Conservation (phyloP, 2,113 vertebrate species). For the Chrysemys picta region DNA sequence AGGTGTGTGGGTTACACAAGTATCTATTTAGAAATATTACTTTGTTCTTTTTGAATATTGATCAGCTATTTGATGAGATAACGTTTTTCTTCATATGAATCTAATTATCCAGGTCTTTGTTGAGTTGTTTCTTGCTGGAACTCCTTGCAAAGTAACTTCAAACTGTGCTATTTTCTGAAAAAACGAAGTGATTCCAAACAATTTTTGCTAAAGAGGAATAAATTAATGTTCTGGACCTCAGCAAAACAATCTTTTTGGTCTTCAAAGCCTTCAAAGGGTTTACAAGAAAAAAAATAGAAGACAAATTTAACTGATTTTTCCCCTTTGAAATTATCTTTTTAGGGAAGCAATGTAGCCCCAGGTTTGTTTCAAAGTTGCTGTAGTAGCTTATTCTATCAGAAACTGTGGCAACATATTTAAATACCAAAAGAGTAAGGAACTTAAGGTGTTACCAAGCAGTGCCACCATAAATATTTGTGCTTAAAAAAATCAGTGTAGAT, state of each 20-base stretch:
- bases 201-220: constrained; percentile 23
- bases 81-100: constrained; percentile 48
- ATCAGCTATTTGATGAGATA: constrained; percentile 49
- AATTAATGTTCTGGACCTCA: neutral
- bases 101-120: constrained; percentile 59
- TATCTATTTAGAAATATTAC: constrained; percentile 37
- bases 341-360: neutral
- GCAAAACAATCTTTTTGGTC: constrained; percentile 20
- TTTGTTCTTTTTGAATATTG: constrained; percentile 36
- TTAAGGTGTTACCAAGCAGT: neutral
- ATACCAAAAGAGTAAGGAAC: neutral
- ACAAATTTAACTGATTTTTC: neutral
- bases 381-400: neutral
- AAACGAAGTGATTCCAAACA: constrained; percentile 34
- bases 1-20: too few relatives aligned
- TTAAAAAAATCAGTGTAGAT: neutral
- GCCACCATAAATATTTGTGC: neutral
- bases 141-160: constrained; percentile 20
- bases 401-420: neutral
- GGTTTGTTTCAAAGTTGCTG: neutral
- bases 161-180: constrained; percentile 39
- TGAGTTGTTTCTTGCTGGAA: constrained; percentile 48
- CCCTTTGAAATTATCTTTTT: neutral
- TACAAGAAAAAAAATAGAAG: neutral
- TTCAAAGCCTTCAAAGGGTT: neutral